Base-by-base conservation (phyloP, 2,113 vertebrate genomes). In the Antechinus flavipes region DNA sequence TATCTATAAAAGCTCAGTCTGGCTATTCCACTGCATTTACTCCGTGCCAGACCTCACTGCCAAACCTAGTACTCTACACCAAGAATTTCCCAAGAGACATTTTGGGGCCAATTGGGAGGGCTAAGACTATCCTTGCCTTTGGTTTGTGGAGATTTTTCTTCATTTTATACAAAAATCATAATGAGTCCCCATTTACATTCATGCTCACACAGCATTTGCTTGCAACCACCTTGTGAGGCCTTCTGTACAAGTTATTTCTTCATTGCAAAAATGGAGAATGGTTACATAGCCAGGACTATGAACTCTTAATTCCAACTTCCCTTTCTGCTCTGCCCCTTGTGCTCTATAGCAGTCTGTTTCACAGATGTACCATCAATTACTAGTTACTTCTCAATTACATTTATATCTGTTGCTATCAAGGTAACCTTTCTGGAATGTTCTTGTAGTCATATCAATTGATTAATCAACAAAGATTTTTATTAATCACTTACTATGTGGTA, bases 401-500 rank as follows among this genome's bases (percentile, higher is more conserved):
- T 94, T 93, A 54, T 76, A 89, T 97, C 54, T 94, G 53, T 6
- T 91, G 47, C 6, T 91, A 25, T 53, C 22, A 92, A 97, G 90
- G 0, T 42, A 16, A 76, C 47, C 12, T 19, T 94, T 96, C 55
- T 95, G 68, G 53, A 96, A 92, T 90, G 42, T 95, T 94, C 30
- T 92, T 30, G 53, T 1, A 22, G 58, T 68, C 30, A 68, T 68
- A 12, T 68, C 58, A 68, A 35, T 68, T 68, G 27, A 68, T 68
- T 12, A 14, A 68, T 68, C 30, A 68, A 68, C 27, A 68, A 61
- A 61, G 26, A 11, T 26, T 58, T 58, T 56, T 9, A 56, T 56
- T 9, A 25, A 11, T 58, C 8, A 26, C 8, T 56, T 58, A 68
- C 27, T 68, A 14, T 14, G 30, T 35, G 58, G 27, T 35, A 35